Conservation (phyloP, 2,113 vertebrate species). For the Xiphias gladius region DNA sequence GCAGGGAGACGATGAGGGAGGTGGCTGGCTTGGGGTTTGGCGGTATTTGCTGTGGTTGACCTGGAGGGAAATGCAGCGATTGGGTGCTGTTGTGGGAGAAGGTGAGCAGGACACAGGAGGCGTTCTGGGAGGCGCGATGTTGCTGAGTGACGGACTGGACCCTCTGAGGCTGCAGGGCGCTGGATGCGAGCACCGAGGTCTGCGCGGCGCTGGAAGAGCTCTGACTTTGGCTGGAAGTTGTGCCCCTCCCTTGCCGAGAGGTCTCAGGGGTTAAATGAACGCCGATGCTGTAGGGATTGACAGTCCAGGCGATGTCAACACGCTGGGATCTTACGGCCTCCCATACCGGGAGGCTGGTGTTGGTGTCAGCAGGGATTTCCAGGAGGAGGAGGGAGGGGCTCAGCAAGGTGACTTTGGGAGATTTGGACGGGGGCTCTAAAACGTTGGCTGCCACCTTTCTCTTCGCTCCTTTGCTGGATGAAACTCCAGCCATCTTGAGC, state of each 20-base stretch:
- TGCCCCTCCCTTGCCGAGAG: neutral
- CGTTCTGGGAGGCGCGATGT: neutral
- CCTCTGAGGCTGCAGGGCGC: constrained; percentile 2
- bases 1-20: constrained; percentile 28
- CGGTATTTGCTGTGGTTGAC: neutral
- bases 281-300: constrained; percentile 54
- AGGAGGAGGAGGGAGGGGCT: constrained; percentile 34
- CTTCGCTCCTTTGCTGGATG: constrained; percentile 19
- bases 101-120: constrained; percentile 12
- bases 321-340: constrained; percentile 49
- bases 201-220: neutral
- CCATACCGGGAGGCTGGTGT: constrained; percentile 69
- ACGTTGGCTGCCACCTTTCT: neutral
- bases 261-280: constrained; percentile 43
- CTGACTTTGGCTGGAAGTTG: neutral
- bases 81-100: constrained; percentile 19
- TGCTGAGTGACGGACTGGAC: constrained; percentile 15
- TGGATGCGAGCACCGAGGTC: too few relatives aligned
- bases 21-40: neutral
- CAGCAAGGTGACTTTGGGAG: constrained; percentile 24
- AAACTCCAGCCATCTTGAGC: constrained; percentile 33
- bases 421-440: neutral
- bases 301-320: constrained; percentile 51
- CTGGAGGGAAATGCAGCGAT: neutral
- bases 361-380: constrained; percentile 45